These are phyloP conservation scores for Desmophyllum pertusum DNA, from an alignment of 92 coral and sea anemone genomes.

Conservation along the genomic window DNA sequence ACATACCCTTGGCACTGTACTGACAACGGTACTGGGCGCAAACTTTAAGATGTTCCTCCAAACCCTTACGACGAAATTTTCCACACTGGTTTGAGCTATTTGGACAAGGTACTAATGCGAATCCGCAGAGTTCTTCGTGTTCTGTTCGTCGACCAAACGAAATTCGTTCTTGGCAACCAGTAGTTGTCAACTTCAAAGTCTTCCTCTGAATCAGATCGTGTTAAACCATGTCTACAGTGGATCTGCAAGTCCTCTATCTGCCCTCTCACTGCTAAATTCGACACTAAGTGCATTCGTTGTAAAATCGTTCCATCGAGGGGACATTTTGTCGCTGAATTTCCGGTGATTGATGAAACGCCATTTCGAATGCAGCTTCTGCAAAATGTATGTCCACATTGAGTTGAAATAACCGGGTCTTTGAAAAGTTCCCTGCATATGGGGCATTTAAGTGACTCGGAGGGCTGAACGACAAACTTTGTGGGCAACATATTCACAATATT, in stretches of 20 bases:
- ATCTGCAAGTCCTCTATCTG: conserved; percentile 93
- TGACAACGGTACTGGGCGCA: conserved; percentile 90
- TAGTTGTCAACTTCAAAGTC: conserved; percentile 84
- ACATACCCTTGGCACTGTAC: conserved; percentile 81
- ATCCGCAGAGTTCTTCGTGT: conserved; percentile 87
- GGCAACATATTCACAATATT: conserved; percentile 66
- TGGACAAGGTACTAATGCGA: conserved; percentile 90
- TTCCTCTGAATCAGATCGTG: conserved; percentile 93
- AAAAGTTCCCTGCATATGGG: conserved; percentile 86
- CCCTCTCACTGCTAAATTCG: conserved; percentile 89
- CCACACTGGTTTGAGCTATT: conserved; percentile 99
- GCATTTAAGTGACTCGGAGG: conserved; percentile 88
- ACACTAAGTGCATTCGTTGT: conserved; percentile 76
- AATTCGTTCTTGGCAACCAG: conserved; percentile 86
- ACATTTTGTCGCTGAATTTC: conserved; percentile 74
- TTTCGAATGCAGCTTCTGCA: conserved; percentile 87
- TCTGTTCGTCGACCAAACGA: conserved; percentile 78
- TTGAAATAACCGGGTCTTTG: conserved; percentile 92
- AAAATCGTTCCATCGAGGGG: conserved; percentile 82
- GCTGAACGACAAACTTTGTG: conserved; percentile 86
- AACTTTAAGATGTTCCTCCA: conserved; percentile 78
- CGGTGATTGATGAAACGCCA: conserved; percentile 58
- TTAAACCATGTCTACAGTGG: conserved; percentile 92
- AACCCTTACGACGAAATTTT: conserved; percentile 81
- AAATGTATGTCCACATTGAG: conserved; percentile 97